Base-by-base conservation (phyloP, 2,113 vertebrate genomes). In the Myiagra hebetior region DNA sequence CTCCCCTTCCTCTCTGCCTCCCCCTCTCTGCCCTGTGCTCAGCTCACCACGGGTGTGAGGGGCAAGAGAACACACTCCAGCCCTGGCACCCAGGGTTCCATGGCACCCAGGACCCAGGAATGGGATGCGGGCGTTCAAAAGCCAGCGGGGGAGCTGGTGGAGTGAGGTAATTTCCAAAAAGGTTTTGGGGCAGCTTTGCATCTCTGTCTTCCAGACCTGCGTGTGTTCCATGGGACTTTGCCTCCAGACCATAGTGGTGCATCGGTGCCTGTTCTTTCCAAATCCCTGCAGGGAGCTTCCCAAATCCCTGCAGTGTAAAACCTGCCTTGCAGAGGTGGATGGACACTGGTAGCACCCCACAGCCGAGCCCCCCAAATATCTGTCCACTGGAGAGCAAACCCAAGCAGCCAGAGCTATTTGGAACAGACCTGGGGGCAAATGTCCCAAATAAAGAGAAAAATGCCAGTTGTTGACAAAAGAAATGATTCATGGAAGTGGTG, bases 171-270 rank as follows among this genome's bases (percentile, higher is more conserved):
- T 41, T 39, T 57, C 65, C n/a, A 59, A n/a, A 56, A 42, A 46
- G n/a, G 57, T 46, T 73, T 67, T 75, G 37, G 73, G 53, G 33
- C 57, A 72, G 52, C 20, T 78, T 21, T 47, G 52, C 31, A 14
- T 14, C 57, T 76, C 53, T 52, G 52, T 11, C 57, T 52, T 42
- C 44, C 47, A 74, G 76, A 59, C 3, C 56, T 27, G 22, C 11
- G 1, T 8, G 30, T 16, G 74, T 30, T 37, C 44, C 52, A 7
- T 0, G 7, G 37, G 70, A 4, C 30, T 83, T 11, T 93, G 67
- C 42, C 53, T 50, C 14, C 31, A 55, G 59, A 12, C 3, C 8
- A 3, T 1, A 13, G 53, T 3, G 0, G 42, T 23, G n/a, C 10
- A 2, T 1, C 0, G 28, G 35, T 52, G 24, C 26, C 49, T 56